Evolutionary conservation across 2,888 invertebrate species (phyloP).

Genomic region (Cacoxenus indagator): DNA sequence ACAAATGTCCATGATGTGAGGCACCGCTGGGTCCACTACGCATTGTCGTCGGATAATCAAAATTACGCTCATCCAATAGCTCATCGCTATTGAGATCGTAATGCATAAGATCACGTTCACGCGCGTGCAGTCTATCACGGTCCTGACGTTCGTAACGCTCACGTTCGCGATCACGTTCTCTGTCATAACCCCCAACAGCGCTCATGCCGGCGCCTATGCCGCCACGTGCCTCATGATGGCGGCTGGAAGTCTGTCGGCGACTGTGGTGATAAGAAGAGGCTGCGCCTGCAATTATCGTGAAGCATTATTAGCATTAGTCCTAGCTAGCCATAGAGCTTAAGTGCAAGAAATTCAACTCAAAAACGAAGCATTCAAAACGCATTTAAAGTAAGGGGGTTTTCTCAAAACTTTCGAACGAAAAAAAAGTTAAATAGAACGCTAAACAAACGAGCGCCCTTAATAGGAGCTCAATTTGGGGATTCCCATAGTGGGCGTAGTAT

Average conservation of each 20-base stretch:
- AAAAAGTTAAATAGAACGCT: background rate
- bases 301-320: conserved; percentile 22
- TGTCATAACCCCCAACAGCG: conserved; percentile 53
- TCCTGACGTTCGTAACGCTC: conserved; percentile 51
- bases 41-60: conserved; percentile 66
- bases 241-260: conserved; percentile 65
- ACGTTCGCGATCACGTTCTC: conserved; percentile 57
- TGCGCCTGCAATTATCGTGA: conserved; percentile 60
- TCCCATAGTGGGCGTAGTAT: background rate
- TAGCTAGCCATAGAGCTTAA: background rate
- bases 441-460: background rate
- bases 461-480: background rate
- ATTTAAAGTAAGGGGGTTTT: conserved; percentile 33
- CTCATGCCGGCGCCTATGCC: conserved; percentile 52
- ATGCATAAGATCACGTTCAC: conserved; percentile 70
- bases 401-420: conserved; percentile 5
- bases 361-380: conserved; percentile 58
- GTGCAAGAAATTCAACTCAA: conserved; percentile 27
- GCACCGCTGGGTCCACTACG: conserved; percentile 61
- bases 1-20: conserved; percentile 54
- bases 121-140: conserved; percentile 67
- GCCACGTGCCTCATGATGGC: conserved; percentile 62
- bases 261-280: conserved; percentile 69
- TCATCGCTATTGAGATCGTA: conserved; percentile 71
- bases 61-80: conserved; percentile 68